Base-by-base conservation (phyloP, 2,888 invertebrate species). In the Tetragonula carbonaria region DNA sequence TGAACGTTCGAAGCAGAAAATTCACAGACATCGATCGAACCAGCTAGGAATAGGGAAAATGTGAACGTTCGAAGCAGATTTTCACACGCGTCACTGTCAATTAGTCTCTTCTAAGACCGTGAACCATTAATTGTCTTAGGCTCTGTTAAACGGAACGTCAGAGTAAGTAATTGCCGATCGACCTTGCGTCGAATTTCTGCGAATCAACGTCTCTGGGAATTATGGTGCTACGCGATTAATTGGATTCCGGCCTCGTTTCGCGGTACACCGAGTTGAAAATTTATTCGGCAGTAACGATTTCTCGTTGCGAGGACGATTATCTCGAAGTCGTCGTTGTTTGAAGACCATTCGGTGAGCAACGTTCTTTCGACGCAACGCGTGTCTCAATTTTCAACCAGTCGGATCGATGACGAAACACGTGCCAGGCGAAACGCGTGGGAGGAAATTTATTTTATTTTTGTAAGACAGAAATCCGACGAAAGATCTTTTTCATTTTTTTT, bases 121-220 rank as follows among this genome's bases (percentile, higher is more conserved):
- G 63, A 57, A 55, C 85, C 45, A 76, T 85, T 87, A 86, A 84
- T 77, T 86, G 71, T 73, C 78, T 57, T 62, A 59, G 77, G 75
- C 38, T 80, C 76, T 79, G 86, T 88, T 88, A 86, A 84, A 78
- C 80, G 45, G 74, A n/a, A 70, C 70, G 81, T 74, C 87, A 81
- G 86, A 84, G 81, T 73, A 59, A 45, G 78, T 81, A 86, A 88
- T 81, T 83, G 76, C 63, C 74, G 62, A 81, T 79, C 83, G 66
- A 66, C 65, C 81, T 84, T 66, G 88, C 66, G 38, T 59, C 72
- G 74, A 74, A 81, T 84, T 84, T 81, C 84, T 68, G 45, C 51
- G 73, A 81, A 78, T 68, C 67, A 57, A 70, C 55, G 38, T 28
- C 55, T 51, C 8, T 11, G 18, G 63, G 63, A 78, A 79, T 77